Evolutionary conservation across 2,113 vertebrate species (phyloP), one percentile per base, ranked within the genome.

Genomic region (Laticauda colubrina): DNA sequence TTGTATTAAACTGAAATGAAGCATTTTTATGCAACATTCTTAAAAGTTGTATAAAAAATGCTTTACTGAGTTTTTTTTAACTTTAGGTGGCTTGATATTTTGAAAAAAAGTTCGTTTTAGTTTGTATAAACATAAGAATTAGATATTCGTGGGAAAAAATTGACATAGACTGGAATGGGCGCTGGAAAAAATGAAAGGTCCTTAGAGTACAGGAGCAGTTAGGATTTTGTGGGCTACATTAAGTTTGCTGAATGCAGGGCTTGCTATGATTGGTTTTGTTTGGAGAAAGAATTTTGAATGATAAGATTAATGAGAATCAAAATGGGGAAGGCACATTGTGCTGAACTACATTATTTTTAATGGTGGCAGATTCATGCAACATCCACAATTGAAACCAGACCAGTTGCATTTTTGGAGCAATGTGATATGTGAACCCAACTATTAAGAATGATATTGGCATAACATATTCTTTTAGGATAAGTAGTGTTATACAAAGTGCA

Each of bases 101-200:
- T 85, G 85, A 91, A 53, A 5, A 55, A 75, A 91, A 48, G 69
- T 86, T n/a, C 48, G 1, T 29, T 0, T 3, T 88, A 59, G 51
- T 53, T 89, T 15, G 0, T 23, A 89, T 88, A 93, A 55, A 53
- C 75, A 56, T 57, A 18, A 53, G 93, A 95, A 96, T 96, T 97
- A 96, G 96, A 91, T 21, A 0, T 89, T 14, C 20, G 88, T 34
- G n/a, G 14, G 0, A 0, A 7, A 39, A 75, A 75, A 34, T 7
- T 61, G 11, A 18, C 93, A 10, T 23, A 8, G 3, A 2, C n/a
- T 1, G 0, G 11, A 18, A 29, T 9, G 34, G 23, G 14, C 1
- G 10, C 9, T 45, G 48, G 45, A 20, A 75, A 75, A 75, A 75
- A 75, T 39, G 15, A 39, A 75, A 39, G 29, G 64, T 69, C 29